Conservation (phyloP, 2,113 vertebrate genomes). For the Larimichthys crocea region DNA sequence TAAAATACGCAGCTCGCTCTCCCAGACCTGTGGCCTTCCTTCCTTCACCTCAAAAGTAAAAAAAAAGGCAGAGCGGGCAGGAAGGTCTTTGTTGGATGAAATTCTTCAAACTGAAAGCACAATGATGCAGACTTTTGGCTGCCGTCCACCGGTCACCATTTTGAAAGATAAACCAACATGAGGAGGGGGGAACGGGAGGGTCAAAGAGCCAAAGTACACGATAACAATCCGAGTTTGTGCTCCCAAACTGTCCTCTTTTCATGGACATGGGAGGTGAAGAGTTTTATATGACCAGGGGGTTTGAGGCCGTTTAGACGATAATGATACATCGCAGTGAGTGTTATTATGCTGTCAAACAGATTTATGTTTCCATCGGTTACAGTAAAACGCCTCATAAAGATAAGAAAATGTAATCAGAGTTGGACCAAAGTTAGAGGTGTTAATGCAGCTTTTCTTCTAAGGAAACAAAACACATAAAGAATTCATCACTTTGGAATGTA, state of each 20-base stretch:
- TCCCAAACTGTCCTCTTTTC: background rate
- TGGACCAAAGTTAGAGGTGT: too few species aligned
- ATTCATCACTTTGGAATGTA: too few species aligned
- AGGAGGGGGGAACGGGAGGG: background rate
- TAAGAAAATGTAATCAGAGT: background rate
- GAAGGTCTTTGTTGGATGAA: background rate
- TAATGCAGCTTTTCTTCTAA: too few species aligned
- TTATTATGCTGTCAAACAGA: background rate
- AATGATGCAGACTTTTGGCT: background rate
- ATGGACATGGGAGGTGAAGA: background rate
- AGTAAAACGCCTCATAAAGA: background rate
- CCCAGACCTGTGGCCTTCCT: constrained; percentile 14
- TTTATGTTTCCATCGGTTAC: background rate
- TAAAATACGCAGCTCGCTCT: background rate
- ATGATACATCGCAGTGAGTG: background rate
- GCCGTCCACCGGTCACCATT: background rate
- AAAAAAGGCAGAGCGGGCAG: background rate
- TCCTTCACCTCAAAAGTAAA: background rate
- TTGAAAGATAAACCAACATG: background rate
- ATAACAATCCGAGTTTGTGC: background rate
- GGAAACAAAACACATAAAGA: too few species aligned
- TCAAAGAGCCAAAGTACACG: background rate
- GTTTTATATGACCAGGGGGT: background rate
- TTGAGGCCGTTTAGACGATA: too few species aligned
- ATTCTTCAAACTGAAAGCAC: constrained; percentile 9